Base-by-base conservation (phyloP, 2,888 invertebrate species). In the Drosophila rubida region DNA sequence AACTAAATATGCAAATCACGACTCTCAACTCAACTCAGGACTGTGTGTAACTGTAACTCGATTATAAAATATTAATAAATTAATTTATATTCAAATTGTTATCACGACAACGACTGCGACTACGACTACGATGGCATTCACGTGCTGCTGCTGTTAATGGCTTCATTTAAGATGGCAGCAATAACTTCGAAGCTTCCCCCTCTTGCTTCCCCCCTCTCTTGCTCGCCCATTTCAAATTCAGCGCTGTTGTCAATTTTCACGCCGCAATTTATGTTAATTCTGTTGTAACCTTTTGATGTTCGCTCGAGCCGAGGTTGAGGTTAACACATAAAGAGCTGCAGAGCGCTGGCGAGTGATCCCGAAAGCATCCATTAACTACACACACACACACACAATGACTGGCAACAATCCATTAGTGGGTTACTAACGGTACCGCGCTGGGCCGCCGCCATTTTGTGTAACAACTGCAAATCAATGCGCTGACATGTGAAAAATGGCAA, bases 61-160 rank as follows among this genome's bases (percentile, higher is more conserved):
- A 87, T 82, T 87, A 82, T 87, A 86, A 83, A 86, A 75, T 84
- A 87, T 84, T 82, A 80, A 84, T 82, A 72, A 76, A 83, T 87
- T 82, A 80, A 82, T 85, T 87, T 73, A 60, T 63, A 68, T 66
- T 63, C 59, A 75, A 74, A 75, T 77, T 68, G 67, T 68, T 75
- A 60, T 72, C 66, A 49, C 27, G 51, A 41, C 30, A 30, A 37
- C 27, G 25, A n/a, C 22, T 0, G 22, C 39, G 19, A 30, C 25
- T 3, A 57, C 19, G 54, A 25, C 19, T 19, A 19, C 30, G 32
- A 25, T n/a, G 14, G 13, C 16, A 48, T 25, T 45, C 41, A 9
- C 68, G 48, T 67, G 50, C 45, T 27, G 7, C 19, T 50, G 14
- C 41, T 35, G 45, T 71, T 73, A 71, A 71, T 71, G 46, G 57